Evolutionary conservation across 2,113 vertebrate genomes (phyloP), one percentile per base, ranked within the genome.

Genomic region (Lepus americanus): DNA sequence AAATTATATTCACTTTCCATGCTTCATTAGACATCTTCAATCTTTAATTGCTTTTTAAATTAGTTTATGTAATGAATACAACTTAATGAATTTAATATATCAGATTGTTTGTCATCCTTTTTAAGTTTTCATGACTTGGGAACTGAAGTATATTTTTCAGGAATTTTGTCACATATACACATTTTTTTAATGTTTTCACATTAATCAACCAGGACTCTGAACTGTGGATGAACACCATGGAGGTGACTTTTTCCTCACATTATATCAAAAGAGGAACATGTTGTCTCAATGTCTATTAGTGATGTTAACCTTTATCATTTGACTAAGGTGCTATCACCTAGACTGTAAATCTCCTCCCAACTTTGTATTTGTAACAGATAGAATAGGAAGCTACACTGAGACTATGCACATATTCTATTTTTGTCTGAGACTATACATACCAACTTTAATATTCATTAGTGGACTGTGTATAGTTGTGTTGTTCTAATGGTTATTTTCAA

Each of bases 211-310:
- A 11, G 20, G 49, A 5, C 12, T 53, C 2, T 23, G 25, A 76
- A 70, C 39, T 29, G 17, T 55, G 66, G 17, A 72, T 49, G 6
- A 67, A 23, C 12, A n/a, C 11, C 2, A 31, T 9, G 36, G 19
- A 59, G 51, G 6, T 29, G 22, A 61, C 53, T 14, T 89, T 39
- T 83, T 16, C 55, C 69, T 87, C 63, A 70, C 66, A 64, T 73
- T 0, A 0, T 10, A 3, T 22, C n/a, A 6, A 0, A 4, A 53
- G 27, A 20, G 55, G 12, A 72, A 13, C 55, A 36, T 9, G 14
- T 19, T 70, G 53, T 29, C 20, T 44, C 44, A 44, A 8, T 61
- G 12, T 22, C 73, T 69, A 1, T 23, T 64, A 14, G 1, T 39
- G 6, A 85, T 31, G 11, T n/a, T 76, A 36, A 88, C 0, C 13